Base-by-base conservation (phyloP, 2,888 invertebrate genomes). In the Dolichomitus sp. region DNA sequence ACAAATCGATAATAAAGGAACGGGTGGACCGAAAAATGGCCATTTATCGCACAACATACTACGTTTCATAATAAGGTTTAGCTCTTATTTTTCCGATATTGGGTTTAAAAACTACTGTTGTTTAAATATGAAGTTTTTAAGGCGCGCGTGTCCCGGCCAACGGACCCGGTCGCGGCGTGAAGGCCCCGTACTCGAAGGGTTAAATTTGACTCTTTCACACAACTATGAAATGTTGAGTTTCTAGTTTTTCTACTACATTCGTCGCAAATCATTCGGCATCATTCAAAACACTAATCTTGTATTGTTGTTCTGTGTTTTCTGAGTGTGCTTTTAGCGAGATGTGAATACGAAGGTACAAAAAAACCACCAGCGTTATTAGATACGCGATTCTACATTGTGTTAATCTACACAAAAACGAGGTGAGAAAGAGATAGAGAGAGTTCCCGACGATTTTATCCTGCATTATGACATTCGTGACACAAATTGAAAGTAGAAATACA, bases 361-460 rank as follows among this genome's bases (percentile, higher is more conserved):
- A 70, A 80, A 76, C 76, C 81, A 81, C 81, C 77, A 70, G 70
- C 48, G n/a, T 59, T 76, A 72, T 73, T 77, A 72, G 81, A 12
- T 11, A 59, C 57, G 57, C 57, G 65, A 77, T 42, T 66, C 72
- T 77, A 70, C 50, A 45, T 52, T 37, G 48, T 77, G 81, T 81
- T 81, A 72, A 81, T 81, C 65, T 75, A 76, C 80, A 40, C 45
- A 61, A 73, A 48, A 68, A 42, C n/a, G 17, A 23, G 66, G 19
- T 23, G 23, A 40, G 23, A 33, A 23, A 57, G 57, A 30, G 14
- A 63, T 11, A 17, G 40, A 40, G 40, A 40, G 37, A 40, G 30
- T 59, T 17, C 45, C 45, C 30, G 68, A 69, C 40, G 23, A 50
- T 61, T 69, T 12, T 2, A 27, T 37, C n/a, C 11, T 30, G 12